Evolutionary conservation across 2,113 vertebrate genomes (phyloP).

Genomic region (Chelonoidis abingdonii): DNA sequence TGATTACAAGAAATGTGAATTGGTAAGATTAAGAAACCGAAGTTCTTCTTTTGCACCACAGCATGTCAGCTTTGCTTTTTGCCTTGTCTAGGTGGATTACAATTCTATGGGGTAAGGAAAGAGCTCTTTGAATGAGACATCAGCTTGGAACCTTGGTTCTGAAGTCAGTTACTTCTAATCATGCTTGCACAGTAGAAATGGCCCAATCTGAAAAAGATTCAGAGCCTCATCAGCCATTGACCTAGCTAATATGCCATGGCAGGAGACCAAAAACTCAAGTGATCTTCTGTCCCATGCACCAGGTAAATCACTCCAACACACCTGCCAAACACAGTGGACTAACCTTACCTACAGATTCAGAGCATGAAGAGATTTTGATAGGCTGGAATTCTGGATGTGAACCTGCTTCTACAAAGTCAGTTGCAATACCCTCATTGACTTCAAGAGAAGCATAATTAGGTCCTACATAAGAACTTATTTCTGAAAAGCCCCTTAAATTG

Average conservation of each 20-base stretch:
- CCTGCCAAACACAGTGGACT: neutral
- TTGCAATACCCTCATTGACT: neutral
- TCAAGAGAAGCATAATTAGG: neutral
- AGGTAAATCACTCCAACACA: neutral
- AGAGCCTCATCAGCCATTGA: neutral
- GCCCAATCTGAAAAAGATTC: neutral
- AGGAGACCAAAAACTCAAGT: neutral
- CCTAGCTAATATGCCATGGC: neutral
- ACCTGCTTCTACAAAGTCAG: neutral
- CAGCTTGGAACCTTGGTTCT: neutral
- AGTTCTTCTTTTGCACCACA: neutral
- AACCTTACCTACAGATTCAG: neutral
- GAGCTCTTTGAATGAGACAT: neutral
- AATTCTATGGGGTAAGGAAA: neutral
- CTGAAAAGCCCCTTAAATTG: neutral
- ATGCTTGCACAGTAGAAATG: neutral
- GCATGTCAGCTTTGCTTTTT: neutral
- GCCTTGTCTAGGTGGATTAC: fast-evolving
- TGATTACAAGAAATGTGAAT: neutral
- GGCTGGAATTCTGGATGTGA: neutral
- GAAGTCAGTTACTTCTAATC: neutral
- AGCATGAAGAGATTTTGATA: neutral
- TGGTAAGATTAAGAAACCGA: neutral
- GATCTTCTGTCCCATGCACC: neutral
- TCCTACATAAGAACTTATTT: neutral